These are phyloP conservation scores for Ophioninae sp. DNA, from an alignment of 2,888 invertebrate genomes.

Conservation along the genomic window DNA sequence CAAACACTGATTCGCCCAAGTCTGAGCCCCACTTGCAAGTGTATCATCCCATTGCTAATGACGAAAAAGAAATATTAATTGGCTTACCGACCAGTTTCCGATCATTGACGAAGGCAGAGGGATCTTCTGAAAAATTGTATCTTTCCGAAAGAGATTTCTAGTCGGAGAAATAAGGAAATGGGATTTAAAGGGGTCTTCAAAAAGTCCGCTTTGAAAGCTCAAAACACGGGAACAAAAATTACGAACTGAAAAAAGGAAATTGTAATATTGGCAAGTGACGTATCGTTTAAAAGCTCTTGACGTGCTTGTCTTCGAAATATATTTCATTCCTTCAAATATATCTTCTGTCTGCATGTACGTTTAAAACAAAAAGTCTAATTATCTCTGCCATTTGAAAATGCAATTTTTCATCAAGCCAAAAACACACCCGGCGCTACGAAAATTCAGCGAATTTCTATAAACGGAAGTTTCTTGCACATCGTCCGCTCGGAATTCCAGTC, in stretches of 20 bases:
- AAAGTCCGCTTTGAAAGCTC: too few relatives aligned
- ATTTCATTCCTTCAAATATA: neutral
- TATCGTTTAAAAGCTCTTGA: neutral
- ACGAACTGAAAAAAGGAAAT: neutral
- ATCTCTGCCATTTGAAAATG: neutral
- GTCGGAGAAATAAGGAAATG: neutral
- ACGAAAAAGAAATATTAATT: neutral
- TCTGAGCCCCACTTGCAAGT: constrained; percentile 78
- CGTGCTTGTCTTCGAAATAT: neutral
- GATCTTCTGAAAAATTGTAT: neutral
- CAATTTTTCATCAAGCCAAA: neutral
- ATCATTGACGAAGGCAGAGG: neutral
- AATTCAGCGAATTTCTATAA: neutral
- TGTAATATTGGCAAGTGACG: neutral
- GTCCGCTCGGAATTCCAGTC: neutral
- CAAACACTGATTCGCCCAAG: constrained; percentile 81
- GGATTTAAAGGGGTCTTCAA: neutral
- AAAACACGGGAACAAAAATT: neutral
- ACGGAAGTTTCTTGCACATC: neutral
- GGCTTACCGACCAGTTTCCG: neutral
- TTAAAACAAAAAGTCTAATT: neutral
- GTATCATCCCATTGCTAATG: constrained; percentile 75
- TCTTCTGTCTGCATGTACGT: neutral
- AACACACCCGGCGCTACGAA: neutral
- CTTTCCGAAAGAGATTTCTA: neutral